Conservation (phyloP, 2,797 vertebrate species). For the Neosilurus mollespiculum region DNA sequence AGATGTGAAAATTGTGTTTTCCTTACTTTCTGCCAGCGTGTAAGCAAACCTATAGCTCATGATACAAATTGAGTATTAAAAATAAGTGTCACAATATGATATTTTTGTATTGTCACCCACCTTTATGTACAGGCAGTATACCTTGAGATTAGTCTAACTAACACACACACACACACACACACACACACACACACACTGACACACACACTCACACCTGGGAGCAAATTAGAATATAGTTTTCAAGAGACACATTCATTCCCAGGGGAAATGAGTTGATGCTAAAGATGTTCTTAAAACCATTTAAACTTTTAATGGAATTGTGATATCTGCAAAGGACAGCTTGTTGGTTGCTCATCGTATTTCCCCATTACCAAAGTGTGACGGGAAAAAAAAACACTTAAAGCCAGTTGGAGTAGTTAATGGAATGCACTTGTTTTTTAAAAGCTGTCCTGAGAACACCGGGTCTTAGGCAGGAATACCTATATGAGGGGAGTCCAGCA, state of each 20-base stretch:
- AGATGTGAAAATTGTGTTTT: neutral
- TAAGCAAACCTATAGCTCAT: neutral
- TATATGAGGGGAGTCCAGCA: neutral
- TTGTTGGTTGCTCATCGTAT: neutral
- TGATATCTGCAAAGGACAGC: constrained; percentile 34
- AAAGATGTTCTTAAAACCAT: constrained; percentile 29
- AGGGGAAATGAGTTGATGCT: constrained; percentile 47
- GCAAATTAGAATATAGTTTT: neutral
- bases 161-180: neutral
- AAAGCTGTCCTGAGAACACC: neutral
- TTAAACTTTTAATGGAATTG: constrained; percentile 30
- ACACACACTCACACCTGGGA: neutral
- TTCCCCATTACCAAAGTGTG: constrained; percentile 19
- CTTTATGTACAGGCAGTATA: neutral
- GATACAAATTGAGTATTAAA: neutral
- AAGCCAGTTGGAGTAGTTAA: constrained; percentile 11
- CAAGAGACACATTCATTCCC: neutral
- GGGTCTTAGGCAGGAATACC: neutral
- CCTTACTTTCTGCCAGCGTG: neutral
- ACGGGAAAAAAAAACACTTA: constrained; percentile 14
- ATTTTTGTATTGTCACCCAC: neutral
- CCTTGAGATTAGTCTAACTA: neutral
- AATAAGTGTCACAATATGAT: neutral
- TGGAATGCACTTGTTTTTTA: neutral
- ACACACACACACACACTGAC: neutral